phyloP scores from a whole-genome alignment of 64 coral and sea anemone species.

The Platygyra sinensis region DNA sequence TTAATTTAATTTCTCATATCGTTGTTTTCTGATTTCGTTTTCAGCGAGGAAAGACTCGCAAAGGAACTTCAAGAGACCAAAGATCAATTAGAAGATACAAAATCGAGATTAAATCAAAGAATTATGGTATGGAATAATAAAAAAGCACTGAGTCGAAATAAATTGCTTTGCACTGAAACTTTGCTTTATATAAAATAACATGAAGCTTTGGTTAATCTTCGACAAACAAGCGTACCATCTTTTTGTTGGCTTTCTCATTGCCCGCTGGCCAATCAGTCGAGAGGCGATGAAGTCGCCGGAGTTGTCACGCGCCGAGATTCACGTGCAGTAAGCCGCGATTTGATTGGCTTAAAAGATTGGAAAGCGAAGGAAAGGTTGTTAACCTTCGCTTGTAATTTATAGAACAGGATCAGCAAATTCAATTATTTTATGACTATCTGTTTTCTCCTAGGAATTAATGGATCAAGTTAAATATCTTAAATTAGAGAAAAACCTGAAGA shows the following conservation, averaged over 20 bases:
- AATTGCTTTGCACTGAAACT: not conserved
- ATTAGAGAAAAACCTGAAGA: conserved; percentile 86
- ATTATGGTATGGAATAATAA: conserved; percentile 60
- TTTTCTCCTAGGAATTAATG: conserved; percentile 67
- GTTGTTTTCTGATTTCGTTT: not conserved
- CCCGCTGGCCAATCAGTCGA: too few species aligned
- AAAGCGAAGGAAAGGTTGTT: too few species aligned
- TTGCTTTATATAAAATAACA: too few species aligned
- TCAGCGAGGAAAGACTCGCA: conserved; percentile 71
- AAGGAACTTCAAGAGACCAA: conserved; percentile 82
- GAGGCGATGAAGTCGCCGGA: too few species aligned
- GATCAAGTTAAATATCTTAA: conserved; percentile 93
- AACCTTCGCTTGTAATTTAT: too few species aligned
- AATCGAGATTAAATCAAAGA: conserved; percentile 81
- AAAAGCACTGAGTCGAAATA: not conserved
- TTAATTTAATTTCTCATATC: too few species aligned
- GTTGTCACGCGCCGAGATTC: too few species aligned
- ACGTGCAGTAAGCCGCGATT: too few species aligned
- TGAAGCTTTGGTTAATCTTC: too few species aligned
- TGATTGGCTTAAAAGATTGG: too few species aligned
- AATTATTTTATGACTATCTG: not conserved
- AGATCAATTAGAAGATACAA: conserved; percentile 61
- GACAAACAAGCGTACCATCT: too few species aligned
- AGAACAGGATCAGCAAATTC: not conserved
- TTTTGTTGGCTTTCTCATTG: too few species aligned